Base-by-base conservation (phyloP, 2,113 vertebrate species). In the Chunga burmeisteri region DNA sequence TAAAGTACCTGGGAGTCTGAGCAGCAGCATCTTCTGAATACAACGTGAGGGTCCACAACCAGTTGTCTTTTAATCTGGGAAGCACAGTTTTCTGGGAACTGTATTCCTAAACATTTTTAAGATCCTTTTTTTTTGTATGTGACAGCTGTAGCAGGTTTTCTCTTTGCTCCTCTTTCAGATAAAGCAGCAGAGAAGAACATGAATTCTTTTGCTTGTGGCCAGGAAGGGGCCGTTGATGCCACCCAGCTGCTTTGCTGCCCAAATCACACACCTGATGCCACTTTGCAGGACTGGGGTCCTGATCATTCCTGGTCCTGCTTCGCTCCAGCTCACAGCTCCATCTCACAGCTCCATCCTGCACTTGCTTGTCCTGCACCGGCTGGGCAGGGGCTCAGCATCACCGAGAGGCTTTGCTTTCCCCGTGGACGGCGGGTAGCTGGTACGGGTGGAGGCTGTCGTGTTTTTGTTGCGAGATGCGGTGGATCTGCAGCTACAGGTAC, bases 361-460 rank as follows among this genome's bases (percentile, higher is more conserved):
- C 2, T 2, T 34, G 68, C 36, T 26, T 23, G 5, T 6, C 49
- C 9, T 0, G 18, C 13, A 27, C 19, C 2, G 5, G 23, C 38
- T 11, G 1, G 27, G 34, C 30, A 34, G 44, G 22, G 4, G 38
- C 53, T 68, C 7, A 1, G 32, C 2, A 2, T 27, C 40, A 1
- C n/a, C 1, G 2, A 13, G 65, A 55, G 42, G 13, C n/a, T 78
- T 29, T 1, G 0, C 17, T 17, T 12, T 36, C 56, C 49, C 18
- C 2, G 0, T 0, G 61, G 56, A 7, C 5, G 56, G 44, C 47
- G 50, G 10, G 22, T 2, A 2, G 21, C 16, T 8, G 73, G 16
- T 3, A 1, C 0, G 2, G 50, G 17, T 9, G 52, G 11, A 21
- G 77, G 23, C 58, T 2, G 38, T 25, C 0, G 0, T 22, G 30